Base-by-base conservation (phyloP, 2,113 vertebrate species). In the Polyodon spathula region DNA sequence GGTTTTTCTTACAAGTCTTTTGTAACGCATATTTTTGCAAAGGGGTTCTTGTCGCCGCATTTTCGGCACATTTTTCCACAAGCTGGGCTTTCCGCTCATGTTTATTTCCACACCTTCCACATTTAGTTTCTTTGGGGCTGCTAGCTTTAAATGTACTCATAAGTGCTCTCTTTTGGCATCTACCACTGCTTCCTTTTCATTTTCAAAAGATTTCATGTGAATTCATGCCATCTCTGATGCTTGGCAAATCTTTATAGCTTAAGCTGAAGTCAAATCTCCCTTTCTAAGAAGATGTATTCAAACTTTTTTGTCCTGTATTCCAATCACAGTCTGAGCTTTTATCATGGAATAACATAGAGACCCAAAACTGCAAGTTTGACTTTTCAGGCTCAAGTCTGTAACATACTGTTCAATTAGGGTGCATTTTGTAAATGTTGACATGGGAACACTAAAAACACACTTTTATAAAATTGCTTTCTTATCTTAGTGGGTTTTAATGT, bases 321-420 rank as follows among this genome's bases (percentile, higher is more conserved):
- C 58, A 17, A 67, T 59, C 11, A 63, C 63, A 46, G 62, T 62
- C 27, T 66, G 60, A 46, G 58, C 60, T 14, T 54, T 14, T 62
- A 58, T 66, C 64, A 57, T 27, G 37, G 64, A 66, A 9, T 66
- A 53, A 40, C 60, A 51, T 15, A 63, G 52, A 38, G 51, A 52
- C 8, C 51, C 17, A 11, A 67, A 67, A 40, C 50, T 67, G 10
- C 61, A 67, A 14, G 38, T 62, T 53, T 67, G 66, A 37, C 43
- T 60, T 55, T 67, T 67, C 6, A 63, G 41, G 16, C 41, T 7
- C 27, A 63, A 37, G 27, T 67, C 56, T n/a, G 56, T 67, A 4
- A 63, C 50, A 63, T 63, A 63, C 6, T 55, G 39, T 50, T 67
- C 61, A 8, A 67, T 63, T 1, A 27, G 27, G 27, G 27, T 27